Evolutionary conservation across 2,888 invertebrate species (phyloP), one percentile per base, ranked within the genome.

Genomic region (Calameuta pallipes): DNA sequence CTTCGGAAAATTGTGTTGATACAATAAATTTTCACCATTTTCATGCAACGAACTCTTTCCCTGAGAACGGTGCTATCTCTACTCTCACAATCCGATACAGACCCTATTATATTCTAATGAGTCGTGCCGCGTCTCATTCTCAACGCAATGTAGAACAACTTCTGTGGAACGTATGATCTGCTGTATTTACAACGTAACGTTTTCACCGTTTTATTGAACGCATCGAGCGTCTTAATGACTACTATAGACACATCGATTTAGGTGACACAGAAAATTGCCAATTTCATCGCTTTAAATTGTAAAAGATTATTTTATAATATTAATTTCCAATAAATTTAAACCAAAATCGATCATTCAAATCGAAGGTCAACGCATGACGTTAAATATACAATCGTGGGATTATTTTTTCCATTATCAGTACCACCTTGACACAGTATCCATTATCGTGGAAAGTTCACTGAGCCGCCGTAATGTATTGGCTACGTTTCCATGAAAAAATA

Each of bases 41-140:
- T 56, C 56, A 15, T 15, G 4, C 6, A 41, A 15, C 41, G 41
- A 41, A 41, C 15, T 41, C 41, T 41, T 56, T 56, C 56, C 84
- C 79, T 87, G 88, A 83, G 87, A 89, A 88, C 86, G 84, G 84
- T 89, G 88, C 83, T 87, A 87, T 87, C 85, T 85, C 87, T 83
- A 87, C 84, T 84, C 87, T 88, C 85, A 85, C 87, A 86, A 56
- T 80, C 83, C 81, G 79, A 75, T 79, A 56, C 79, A 82, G 81
- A 82, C 79, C 82, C 84, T 83, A 87, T 89, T 89, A 82, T 81
- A 86, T 86, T 85, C 82, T 83, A 86, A 88, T 85, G 84, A 83
- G 83, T 75, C 78, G 78, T 78, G 70, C 78, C 80, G 80, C 76
- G 81, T 73, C 35, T 73, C 73, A 76, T 56, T 56, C 23, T 56